Percentiles rank a stretch among this genome's conserved stretches.
Evolutionary conservation across 37 sponge, comb jelly and placozoan genomes (phyloP).

Genomic region (Crambe crambe): DNA sequence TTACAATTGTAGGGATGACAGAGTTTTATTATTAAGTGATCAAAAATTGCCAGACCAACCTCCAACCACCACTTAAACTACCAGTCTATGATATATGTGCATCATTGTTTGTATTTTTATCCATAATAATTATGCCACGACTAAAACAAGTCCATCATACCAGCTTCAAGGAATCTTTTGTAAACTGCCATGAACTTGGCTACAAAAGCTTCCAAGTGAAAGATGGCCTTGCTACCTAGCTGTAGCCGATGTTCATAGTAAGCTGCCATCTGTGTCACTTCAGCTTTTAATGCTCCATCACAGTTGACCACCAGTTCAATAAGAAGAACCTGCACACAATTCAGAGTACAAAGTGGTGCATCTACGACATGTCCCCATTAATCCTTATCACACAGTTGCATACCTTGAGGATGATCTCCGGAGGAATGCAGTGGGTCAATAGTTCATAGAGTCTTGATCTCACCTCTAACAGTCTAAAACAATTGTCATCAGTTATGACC

Average conservation of each 20-base stretch:
- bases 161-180: constrained; percentile 95
- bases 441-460: constrained; percentile 89
- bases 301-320: constrained; percentile 82
- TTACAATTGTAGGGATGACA: too few relatives aligned
- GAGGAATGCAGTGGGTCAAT: constrained; percentile 94
- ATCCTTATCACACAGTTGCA: neutral
- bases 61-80: too few relatives aligned
- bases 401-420: constrained; percentile 93
- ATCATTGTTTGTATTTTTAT: too few relatives aligned
- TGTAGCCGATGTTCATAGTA: constrained; percentile 92
- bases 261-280: constrained; percentile 92
- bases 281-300: constrained; percentile 89
- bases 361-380: neutral
- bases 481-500: neutral
- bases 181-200: constrained; percentile 97
- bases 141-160: constrained; percentile 69
- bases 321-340: constrained; percentile 61
- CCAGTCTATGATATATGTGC: too few relatives aligned
- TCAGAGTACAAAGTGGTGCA: neutral
- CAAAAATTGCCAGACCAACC: too few relatives aligned
- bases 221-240: constrained; percentile 94
- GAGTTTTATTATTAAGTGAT: too few relatives aligned
- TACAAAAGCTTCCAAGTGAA: constrained; percentile 96
- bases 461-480: constrained; percentile 81
- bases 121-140: too few relatives aligned